Evolutionary conservation across 2,797 vertebrate species (phyloP).

Genomic region (Oophaga sylvatica): DNA sequence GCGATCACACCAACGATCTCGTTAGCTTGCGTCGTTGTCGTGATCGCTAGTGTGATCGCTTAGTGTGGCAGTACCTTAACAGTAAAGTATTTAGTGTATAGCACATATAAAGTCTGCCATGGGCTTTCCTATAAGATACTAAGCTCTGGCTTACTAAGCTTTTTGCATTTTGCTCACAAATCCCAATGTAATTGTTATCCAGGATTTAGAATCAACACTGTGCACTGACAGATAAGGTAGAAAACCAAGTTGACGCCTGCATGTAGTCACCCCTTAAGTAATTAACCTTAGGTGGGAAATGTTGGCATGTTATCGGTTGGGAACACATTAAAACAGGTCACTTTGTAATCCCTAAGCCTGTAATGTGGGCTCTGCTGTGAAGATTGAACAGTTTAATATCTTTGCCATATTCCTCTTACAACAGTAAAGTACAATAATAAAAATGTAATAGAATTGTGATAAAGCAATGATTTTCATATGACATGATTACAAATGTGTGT

Average conservation of each 20-base stretch:
- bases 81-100: too few species aligned
- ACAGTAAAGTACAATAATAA: not conserved
- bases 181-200: constrained; percentile 13
- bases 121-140: not conserved
- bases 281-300: not conserved
- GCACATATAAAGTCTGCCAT: not conserved
- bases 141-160: not conserved
- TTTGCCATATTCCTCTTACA: not conserved
- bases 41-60: too few species aligned
- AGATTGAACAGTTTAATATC: not conserved
- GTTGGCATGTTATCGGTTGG: constrained; percentile 8
- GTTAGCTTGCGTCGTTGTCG: too few species aligned
- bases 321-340: constrained; percentile 7
- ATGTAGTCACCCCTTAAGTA: not conserved
- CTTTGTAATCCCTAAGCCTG: not conserved
- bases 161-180: not conserved
- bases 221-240: constrained; percentile 8
- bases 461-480: not conserved
- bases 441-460: not conserved
- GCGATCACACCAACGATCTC: too few species aligned
- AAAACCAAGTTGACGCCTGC: not conserved
- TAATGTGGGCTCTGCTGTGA: not conserved
- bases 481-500: not conserved
- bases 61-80: too few species aligned
- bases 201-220: not conserved